These are phyloP conservation scores for Scaptomyza caliginosa DNA, from an alignment of 2,888 invertebrate genomes.

Conservation along the genomic window DNA sequence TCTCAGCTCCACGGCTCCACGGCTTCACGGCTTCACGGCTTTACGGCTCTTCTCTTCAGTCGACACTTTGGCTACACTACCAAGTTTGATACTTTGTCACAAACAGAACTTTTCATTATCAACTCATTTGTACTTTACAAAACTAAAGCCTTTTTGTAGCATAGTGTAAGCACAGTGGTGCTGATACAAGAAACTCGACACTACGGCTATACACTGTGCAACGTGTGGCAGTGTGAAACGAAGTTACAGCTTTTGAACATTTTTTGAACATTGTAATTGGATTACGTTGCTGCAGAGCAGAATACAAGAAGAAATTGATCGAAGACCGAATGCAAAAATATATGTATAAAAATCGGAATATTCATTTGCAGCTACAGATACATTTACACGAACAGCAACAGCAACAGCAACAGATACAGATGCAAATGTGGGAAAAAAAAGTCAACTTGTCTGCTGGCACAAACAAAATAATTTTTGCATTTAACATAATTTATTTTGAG, in stretches of 20 bases:
- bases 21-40: not conserved
- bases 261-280: conserved; percentile 35
- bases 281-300: conserved; percentile 11
- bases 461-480: conserved; percentile 37
- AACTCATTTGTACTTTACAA: too few species aligned
- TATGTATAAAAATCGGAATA: not conserved
- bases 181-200: conserved; percentile 8
- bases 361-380: not conserved
- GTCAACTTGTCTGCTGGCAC: conserved; percentile 14
- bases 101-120: not conserved
- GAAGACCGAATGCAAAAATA: not conserved
- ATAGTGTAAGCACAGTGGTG: conserved; percentile 24
- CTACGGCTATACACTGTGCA: not conserved
- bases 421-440: not conserved
- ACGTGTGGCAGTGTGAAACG: conserved; percentile 1
- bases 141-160: conserved; percentile 5
- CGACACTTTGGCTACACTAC: conserved; percentile 7
- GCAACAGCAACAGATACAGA: not conserved
- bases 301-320: not conserved
- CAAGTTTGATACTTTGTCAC: not conserved
- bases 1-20: not conserved
- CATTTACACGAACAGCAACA: not conserved
- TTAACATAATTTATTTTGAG: conserved; percentile 37
- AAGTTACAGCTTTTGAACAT: conserved; percentile 1
- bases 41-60: not conserved